These are phyloP conservation scores for Pterobdella sp. DNA, from an alignment of 2,888 invertebrate species.

Conservation along the genomic window DNA sequence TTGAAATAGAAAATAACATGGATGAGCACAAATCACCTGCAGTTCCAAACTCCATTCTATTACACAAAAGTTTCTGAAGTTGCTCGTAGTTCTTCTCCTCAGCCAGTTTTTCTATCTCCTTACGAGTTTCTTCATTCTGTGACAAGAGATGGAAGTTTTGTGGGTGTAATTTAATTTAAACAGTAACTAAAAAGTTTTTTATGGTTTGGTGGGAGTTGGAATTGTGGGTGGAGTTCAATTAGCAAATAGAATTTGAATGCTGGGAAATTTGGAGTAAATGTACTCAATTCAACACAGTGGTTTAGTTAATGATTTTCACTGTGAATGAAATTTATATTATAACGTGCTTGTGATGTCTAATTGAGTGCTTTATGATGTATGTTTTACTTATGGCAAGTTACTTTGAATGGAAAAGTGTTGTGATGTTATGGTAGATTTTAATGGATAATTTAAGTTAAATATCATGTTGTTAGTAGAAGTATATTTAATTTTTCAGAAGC, in stretches of 20 bases:
- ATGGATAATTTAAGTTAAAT: background rate
- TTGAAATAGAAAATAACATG: background rate
- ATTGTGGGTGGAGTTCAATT: background rate
- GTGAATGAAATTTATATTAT: no score
- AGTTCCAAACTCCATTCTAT: background rate
- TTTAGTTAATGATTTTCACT: background rate
- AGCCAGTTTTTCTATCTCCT: background rate
- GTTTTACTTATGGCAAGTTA: no score
- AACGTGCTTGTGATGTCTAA: no score
- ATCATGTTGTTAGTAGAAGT: background rate
- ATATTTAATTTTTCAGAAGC: background rate
- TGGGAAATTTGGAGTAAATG: background rate
- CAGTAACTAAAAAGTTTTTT: background rate
- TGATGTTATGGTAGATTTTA: no score
- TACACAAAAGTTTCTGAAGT: background rate
- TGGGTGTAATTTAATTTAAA: no score
- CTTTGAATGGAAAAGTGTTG: no score
- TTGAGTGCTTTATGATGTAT: no score
- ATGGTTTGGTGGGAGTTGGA: background rate
- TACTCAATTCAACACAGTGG: background rate
- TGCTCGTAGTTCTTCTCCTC: no score
- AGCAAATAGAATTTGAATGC: background rate
- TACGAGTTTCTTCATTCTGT: slow-evolving; percentile 2
- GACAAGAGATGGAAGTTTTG: no score
- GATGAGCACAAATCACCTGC: background rate